phyloP scores from a whole-genome alignment of 1,140 invertebrate species.

The Oryctes rhinoceros region DNA sequence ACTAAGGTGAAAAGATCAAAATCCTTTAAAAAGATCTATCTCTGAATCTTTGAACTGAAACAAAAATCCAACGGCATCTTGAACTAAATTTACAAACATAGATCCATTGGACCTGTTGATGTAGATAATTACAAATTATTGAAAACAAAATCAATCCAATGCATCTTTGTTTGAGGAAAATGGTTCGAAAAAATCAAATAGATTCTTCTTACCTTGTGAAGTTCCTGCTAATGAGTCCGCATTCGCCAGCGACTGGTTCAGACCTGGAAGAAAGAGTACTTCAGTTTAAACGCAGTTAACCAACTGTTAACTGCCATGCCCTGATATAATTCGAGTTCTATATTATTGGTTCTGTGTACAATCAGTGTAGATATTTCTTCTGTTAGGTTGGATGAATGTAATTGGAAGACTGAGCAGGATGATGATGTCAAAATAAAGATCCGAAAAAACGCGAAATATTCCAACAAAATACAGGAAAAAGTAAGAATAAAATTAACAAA shows the following conservation, averaged over 20 bases:
- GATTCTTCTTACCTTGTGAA: slow-evolving; percentile 79
- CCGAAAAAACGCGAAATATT: too few relatives aligned
- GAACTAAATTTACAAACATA: not conserved
- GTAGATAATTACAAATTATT: too few relatives aligned
- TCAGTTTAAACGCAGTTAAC: slow-evolving; percentile 54
- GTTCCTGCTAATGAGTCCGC: slow-evolving; percentile 78
- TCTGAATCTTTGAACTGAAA: not conserved
- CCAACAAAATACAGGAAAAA: too few relatives aligned
- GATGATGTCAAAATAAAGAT: too few relatives aligned
- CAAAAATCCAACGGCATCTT: slow-evolving; percentile 4
- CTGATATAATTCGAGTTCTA: slow-evolving; percentile 22
- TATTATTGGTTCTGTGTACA: not conserved
- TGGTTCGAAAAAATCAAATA: not conserved
- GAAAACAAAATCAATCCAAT: not conserved
- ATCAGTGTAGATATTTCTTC: not conserved
- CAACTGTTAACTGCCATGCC: slow-evolving; percentile 52
- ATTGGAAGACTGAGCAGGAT: too few relatives aligned
- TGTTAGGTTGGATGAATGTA: too few relatives aligned
- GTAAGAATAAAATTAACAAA: too few relatives aligned
- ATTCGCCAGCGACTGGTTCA: slow-evolving; percentile 70
- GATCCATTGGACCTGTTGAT: not conserved
- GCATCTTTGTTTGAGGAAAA: slow-evolving; percentile 10
- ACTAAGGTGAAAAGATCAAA: not conserved
- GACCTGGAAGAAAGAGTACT: slow-evolving; percentile 64
- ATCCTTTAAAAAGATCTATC: not conserved